These are phyloP conservation scores for Heliconius charithonia DNA, from an alignment of 2,888 invertebrate species.

Conservation along the genomic window DNA sequence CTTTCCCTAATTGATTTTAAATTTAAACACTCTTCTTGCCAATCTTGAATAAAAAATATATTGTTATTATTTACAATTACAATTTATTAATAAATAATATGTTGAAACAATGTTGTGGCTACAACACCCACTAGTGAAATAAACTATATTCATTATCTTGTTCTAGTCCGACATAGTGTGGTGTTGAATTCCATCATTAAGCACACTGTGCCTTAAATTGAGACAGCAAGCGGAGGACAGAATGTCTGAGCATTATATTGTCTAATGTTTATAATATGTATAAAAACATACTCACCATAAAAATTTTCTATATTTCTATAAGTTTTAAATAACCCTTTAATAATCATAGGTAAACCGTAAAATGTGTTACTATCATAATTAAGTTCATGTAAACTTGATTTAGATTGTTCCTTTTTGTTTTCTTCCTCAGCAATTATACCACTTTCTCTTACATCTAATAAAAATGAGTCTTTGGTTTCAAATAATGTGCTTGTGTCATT, in stretches of 20 bases:
- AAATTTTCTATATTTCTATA: conserved; percentile 91
- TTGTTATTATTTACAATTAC: background rate
- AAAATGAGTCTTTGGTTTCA: conserved; percentile 75
- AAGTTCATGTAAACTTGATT: conserved; percentile 43
- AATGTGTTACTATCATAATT: conserved; percentile 72
- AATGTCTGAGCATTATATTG: background rate
- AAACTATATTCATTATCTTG: no score
- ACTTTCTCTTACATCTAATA: conserved; percentile 71
- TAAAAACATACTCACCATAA: conserved; percentile 86
- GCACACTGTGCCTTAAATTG: background rate
- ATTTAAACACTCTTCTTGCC: conserved; percentile 96
- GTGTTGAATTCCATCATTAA: no score
- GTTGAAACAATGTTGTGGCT: background rate
- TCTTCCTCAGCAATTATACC: conserved; percentile 52
- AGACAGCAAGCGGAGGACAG: background rate
- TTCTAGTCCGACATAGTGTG: no score
- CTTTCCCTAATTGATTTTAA: conserved; percentile 88
- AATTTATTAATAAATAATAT: background rate
- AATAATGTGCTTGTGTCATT: conserved; percentile 58
- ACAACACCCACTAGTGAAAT: no score
- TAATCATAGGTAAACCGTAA: conserved; percentile 90
- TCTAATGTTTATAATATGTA: background rate
- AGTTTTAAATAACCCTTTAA: conserved; percentile 87
- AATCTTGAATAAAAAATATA: conserved; percentile 85
- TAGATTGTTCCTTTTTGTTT: conserved; percentile 47